phyloP scores from a whole-genome alignment of 2,888 invertebrate species.

The Diploptera punctata region DNA sequence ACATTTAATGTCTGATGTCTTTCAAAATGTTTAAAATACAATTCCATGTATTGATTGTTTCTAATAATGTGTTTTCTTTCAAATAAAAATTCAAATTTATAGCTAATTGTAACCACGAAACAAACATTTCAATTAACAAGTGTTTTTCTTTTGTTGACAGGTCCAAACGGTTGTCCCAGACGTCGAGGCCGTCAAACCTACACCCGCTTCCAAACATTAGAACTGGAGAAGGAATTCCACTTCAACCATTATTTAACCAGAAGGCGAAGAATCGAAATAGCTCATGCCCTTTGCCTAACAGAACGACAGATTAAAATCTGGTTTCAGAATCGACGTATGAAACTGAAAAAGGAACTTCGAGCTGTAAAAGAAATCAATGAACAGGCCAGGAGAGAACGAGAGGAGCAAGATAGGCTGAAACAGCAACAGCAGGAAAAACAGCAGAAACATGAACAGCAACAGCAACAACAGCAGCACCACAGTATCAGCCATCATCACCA shows the following conservation, averaged over 20 bases:
- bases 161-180: slow-evolving; percentile 94
- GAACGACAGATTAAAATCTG: slow-evolving; percentile 97
- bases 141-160: slow-evolving; percentile 59
- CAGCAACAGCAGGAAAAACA: slow-evolving; percentile 75
- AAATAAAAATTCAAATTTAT: too few species aligned
- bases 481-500: slow-evolving; percentile 45
- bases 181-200: slow-evolving; percentile 96
- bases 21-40: too few species aligned
- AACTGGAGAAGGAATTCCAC: slow-evolving; percentile 98
- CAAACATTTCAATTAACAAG: not conserved
- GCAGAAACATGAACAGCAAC: slow-evolving; percentile 57
- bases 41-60: too few species aligned
- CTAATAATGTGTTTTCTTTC: too few species aligned
- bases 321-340: slow-evolving; percentile 98
- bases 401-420: slow-evolving; percentile 91
- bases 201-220: slow-evolving; percentile 97
- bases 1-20: too few species aligned
- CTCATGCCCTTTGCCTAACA: slow-evolving; percentile 93
- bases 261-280: slow-evolving; percentile 95
- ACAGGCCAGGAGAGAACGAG: slow-evolving; percentile 89
- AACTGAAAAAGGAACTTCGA: slow-evolving; percentile 93
- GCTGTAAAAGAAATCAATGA: slow-evolving; percentile 96
- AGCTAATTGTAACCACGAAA: too few species aligned
- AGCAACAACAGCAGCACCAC: slow-evolving; percentile 47
- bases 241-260: slow-evolving; percentile 97